A percentile compares a stretch with the other conserved stretches of the same genome.
Conservation (phyloP, 2,888 invertebrate species). For the Hemaris fuciformis region DNA sequence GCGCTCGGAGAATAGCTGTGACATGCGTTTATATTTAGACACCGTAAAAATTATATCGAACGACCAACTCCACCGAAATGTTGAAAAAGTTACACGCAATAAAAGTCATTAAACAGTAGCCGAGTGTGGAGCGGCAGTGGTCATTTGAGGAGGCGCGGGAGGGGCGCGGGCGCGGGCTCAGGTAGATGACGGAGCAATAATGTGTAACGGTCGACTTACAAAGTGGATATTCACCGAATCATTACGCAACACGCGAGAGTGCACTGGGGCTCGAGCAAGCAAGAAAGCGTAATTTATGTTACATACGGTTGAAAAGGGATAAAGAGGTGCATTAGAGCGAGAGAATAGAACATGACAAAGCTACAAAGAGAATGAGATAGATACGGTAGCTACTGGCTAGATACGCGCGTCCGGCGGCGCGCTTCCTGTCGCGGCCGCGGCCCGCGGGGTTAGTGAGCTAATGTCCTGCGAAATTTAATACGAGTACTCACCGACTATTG, state of each 20-base stretch:
- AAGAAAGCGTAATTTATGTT: conserved; percentile 44
- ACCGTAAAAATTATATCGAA: conserved; percentile 10
- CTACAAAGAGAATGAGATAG: conserved; percentile 68
- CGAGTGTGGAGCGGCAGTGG: conserved; percentile 39
- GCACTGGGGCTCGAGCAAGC: conserved; percentile 40
- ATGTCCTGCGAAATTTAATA: conserved; percentile 46
- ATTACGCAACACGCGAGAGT: conserved; percentile 68
- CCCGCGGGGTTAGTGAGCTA: conserved; percentile 35
- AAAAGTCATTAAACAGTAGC: conserved; percentile 66
- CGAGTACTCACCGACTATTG: conserved; percentile 18
- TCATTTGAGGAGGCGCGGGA: conserved; percentile 33
- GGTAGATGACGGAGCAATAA: conserved; percentile 62
- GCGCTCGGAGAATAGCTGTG: conserved; percentile 9
- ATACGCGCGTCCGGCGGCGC: conserved; percentile 71
- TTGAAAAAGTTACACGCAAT: conserved; percentile 33
- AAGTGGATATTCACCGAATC: conserved; percentile 71
- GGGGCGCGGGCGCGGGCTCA: conserved; percentile 16
- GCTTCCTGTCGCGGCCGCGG: conserved; percentile 61
- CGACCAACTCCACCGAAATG: conserved; percentile 15
- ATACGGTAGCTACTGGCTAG: conserved; percentile 75
- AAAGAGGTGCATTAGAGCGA: conserved; percentile 44
- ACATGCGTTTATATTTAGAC: conserved; percentile 12
- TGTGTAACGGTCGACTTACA: conserved; percentile 65
- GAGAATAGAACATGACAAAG: conserved; percentile 56
- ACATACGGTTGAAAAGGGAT: conserved; percentile 47